These are phyloP conservation scores for Brachirus orientalis DNA, from an alignment of 2,113 vertebrate species.

Conservation along the genomic window DNA sequence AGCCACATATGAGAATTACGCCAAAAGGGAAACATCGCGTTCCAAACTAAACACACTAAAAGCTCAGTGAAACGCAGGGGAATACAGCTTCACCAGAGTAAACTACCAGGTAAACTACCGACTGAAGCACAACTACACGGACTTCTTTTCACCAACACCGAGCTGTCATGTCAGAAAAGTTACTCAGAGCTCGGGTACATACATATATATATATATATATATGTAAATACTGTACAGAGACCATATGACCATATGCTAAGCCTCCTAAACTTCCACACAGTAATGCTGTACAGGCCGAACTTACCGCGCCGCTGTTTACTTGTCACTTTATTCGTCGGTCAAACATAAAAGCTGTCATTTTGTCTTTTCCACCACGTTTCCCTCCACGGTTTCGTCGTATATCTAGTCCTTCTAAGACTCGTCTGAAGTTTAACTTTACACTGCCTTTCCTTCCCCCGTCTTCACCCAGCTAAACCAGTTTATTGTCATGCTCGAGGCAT, in stretches of 20 bases:
- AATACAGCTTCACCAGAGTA: background rate
- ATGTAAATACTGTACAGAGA: too few relatives aligned
- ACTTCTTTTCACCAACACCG: background rate
- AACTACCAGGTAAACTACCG: background rate
- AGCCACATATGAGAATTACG: background rate
- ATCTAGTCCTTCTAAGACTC: slow-evolving; percentile 31
- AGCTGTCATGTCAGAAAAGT: background rate
- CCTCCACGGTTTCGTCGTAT: background rate
- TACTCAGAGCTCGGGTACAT: background rate
- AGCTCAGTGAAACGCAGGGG: background rate
- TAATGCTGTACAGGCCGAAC: background rate
- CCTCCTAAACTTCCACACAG: background rate
- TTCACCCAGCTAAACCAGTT: slow-evolving; percentile 72
- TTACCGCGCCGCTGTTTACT: slow-evolving; percentile 22
- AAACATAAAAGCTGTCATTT: slow-evolving; percentile 31
- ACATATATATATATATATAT: too few relatives aligned
- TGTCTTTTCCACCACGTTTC: background rate
- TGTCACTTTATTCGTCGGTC: slow-evolving; percentile 13
- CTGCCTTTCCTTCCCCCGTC: background rate
- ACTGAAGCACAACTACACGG: background rate
- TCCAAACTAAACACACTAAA: background rate
- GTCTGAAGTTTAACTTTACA: slow-evolving; percentile 11
- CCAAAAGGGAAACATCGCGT: background rate
- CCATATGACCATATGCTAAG: too few relatives aligned
- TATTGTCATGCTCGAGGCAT: slow-evolving; percentile 68